phyloP scores from a whole-genome alignment of 53 echinoderm and acorn worm species.

The Patiria pectinifera region DNA sequence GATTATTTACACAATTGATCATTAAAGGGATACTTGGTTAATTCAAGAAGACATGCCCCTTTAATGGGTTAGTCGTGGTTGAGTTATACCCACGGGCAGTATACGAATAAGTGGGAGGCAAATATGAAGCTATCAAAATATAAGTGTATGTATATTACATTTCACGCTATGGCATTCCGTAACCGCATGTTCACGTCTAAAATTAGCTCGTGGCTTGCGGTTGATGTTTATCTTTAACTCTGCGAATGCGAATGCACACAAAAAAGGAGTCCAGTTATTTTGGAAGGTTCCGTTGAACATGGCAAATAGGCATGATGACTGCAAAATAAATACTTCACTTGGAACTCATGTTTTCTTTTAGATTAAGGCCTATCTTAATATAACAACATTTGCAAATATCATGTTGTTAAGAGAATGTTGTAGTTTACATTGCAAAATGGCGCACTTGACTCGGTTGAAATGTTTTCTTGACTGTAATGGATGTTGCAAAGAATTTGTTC shows the following conservation, averaged over 20 bases:
- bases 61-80: neutral
- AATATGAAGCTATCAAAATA: neutral
- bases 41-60: neutral
- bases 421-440: too few relatives aligned
- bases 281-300: neutral
- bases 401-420: too few relatives aligned
- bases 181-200: constrained; percentile 8
- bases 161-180: constrained; percentile 1
- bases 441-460: too few relatives aligned
- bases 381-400: too few relatives aligned
- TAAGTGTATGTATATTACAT: neutral
- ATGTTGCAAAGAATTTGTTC: too few relatives aligned
- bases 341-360: too few relatives aligned
- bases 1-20: too few relatives aligned
- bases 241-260: neutral
- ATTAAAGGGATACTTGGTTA: neutral
- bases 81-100: neutral
- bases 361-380: too few relatives aligned
- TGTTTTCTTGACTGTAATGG: too few relatives aligned
- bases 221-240: neutral
- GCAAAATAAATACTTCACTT: too few relatives aligned
- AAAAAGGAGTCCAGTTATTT: neutral
- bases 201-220: neutral
- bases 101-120: neutral
- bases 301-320: neutral